Evolutionary conservation across 1,140 invertebrate species (phyloP).

Genomic region (Drosophila lacteicornis): DNA sequence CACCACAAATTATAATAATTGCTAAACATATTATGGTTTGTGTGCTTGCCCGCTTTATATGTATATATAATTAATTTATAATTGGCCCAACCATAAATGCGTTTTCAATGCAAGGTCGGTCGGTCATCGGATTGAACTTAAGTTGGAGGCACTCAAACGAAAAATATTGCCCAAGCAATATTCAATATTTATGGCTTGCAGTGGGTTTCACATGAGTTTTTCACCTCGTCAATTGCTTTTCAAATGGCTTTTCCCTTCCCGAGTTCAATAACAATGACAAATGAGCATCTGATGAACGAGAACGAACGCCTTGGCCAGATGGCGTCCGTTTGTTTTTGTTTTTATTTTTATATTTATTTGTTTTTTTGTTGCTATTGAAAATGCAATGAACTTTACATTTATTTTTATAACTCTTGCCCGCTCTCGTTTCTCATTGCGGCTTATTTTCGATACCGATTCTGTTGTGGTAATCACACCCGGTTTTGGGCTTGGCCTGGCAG

Average conservation of each 20-base stretch:
- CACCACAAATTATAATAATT: conserved; percentile 38
- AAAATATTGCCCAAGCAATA: conserved; percentile 16
- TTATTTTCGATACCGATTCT: conserved; percentile 14
- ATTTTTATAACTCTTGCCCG: conserved; percentile 34
- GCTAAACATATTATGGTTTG: conserved; percentile 17
- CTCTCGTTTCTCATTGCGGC: conserved; percentile 14
- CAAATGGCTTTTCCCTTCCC: conserved; percentile 3
- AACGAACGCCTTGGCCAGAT: conserved; percentile 27
- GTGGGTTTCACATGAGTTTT: conserved; percentile 20
- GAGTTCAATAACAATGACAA: conserved; percentile 38
- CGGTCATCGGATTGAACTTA: conserved; percentile 31
- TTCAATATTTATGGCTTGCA: conserved; percentile 19
- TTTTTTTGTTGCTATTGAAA: conserved; percentile 27
- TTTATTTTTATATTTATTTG: not conserved
- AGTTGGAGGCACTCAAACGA: conserved; percentile 39
- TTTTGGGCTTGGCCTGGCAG: conserved; percentile 44
- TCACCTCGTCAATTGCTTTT: conserved; percentile 35
- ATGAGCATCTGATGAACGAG: conserved; percentile 12
- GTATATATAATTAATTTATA: conserved; percentile 47
- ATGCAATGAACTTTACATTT: conserved; percentile 57
- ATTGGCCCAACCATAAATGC: conserved; percentile 57
- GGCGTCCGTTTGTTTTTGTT: conserved; percentile 7
- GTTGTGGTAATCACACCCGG: conserved; percentile 42
- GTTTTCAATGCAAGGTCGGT: conserved; percentile 60
- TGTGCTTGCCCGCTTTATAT: conserved; percentile 8